Conservation (phyloP, 2,113 vertebrate species). For the Indri indri region DNA sequence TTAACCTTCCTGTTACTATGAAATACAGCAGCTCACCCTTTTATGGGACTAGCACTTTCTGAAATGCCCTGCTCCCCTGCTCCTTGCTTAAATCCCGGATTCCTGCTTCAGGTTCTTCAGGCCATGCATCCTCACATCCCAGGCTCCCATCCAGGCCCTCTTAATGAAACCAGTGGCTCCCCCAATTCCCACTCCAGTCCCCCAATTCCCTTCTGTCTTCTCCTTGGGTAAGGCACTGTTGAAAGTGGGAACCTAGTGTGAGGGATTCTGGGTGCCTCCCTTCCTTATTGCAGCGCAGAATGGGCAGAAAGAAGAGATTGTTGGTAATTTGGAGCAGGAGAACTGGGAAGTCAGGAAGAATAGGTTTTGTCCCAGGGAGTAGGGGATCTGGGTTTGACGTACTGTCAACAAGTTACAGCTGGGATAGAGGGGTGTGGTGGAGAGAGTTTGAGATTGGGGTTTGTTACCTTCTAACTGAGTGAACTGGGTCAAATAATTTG, state of each 20-base stretch:
- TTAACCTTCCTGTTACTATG: background rate
- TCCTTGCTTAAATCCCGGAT: background rate
- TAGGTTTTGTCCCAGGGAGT: background rate
- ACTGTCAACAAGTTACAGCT: background rate
- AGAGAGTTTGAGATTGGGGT: background rate
- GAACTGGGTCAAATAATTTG: background rate
- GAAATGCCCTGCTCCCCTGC: background rate
- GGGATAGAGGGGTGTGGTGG: background rate
- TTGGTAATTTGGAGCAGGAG: background rate
- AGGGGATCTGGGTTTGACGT: background rate
- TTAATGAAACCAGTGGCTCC: background rate
- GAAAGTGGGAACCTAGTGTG: background rate
- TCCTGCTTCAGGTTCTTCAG: background rate
- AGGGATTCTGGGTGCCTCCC: background rate
- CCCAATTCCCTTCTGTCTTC: background rate
- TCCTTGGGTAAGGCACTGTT: background rate
- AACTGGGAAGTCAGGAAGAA: background rate
- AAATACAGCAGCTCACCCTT: background rate
- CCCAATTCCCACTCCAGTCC: background rate
- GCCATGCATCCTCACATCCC: background rate
- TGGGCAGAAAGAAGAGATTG: background rate
- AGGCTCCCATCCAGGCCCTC: background rate
- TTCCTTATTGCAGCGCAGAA: background rate
- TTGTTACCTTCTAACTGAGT: background rate
- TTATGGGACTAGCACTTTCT: background rate